These are phyloP conservation scores for Hypomesus transpacificus DNA, from an alignment of 2,113 vertebrate species.

Conservation along the genomic window DNA sequence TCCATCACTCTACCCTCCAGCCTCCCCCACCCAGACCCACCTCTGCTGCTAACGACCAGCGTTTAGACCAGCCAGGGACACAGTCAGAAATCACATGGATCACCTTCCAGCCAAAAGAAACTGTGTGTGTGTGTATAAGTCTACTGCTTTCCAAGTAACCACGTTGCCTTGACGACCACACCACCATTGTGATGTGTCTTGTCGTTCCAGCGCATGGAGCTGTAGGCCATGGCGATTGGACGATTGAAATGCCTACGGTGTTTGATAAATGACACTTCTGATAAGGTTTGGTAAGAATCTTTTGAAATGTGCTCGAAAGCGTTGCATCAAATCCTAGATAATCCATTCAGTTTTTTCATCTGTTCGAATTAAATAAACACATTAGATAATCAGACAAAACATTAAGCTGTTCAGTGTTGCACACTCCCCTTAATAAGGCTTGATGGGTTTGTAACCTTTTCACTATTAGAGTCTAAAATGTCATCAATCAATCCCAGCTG, in stretches of 20 bases:
- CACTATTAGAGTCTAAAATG: not conserved
- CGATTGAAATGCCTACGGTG: not conserved
- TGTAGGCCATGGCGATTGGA: conserved; percentile 1
- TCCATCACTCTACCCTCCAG: too few relatives aligned
- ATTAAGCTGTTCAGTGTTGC: too few relatives aligned
- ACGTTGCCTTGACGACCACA: conserved; percentile 64
- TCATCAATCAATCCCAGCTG: not conserved
- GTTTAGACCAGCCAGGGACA: conserved; percentile 25
- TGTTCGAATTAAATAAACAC: too few relatives aligned
- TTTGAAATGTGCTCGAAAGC: not conserved
- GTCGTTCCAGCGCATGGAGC: conserved; percentile 43
- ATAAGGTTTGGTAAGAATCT: conserved; percentile 6
- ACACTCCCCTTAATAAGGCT: too few relatives aligned
- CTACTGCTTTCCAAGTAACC: conserved; percentile 46
- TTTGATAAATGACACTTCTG: conserved; percentile 46
- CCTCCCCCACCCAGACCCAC: conserved; percentile 10
- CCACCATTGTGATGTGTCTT: conserved; percentile 52
- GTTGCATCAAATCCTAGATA: not conserved
- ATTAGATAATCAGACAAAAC: too few relatives aligned
- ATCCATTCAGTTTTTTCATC: not conserved
- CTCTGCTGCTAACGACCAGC: conserved; percentile 27
- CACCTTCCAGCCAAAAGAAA: conserved; percentile 6
- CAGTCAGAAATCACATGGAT: conserved; percentile 5
- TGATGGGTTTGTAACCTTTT: too few relatives aligned
- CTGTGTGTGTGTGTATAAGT: conserved; percentile 10